A percentile compares a stretch with the other conserved stretches of the same genome.
phyloP scores from a whole-genome alignment of 2,113 vertebrate genomes.

The Acanthochromis polyacanthus region DNA sequence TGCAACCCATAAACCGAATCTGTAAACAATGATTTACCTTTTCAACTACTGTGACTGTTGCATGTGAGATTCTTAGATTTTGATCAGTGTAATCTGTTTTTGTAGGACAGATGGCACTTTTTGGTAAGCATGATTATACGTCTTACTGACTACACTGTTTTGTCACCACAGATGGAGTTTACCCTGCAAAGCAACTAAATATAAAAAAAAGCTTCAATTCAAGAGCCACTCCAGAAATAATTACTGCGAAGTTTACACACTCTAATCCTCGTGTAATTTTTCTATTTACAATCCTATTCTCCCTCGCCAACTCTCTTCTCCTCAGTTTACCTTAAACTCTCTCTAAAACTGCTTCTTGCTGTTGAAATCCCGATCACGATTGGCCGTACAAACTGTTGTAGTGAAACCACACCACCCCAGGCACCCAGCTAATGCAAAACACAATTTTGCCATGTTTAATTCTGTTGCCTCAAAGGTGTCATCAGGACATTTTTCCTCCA shows the following conservation, averaged over 20 bases:
- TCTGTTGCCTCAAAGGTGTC: conserved; percentile 19
- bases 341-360: neutral
- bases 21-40: neutral
- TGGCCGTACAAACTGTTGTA: conserved; percentile 23
- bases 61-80: neutral
- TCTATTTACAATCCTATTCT: conserved; percentile 13
- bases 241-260: neutral
- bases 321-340: neutral
- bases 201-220: neutral
- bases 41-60: neutral
- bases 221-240: conserved; percentile 25
- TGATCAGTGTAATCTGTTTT: neutral
- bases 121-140: neutral
- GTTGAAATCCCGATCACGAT: conserved; percentile 23
- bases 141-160: neutral
- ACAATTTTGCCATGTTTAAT: conserved; percentile 40
- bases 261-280: conserved; percentile 5
- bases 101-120: conserved; percentile 1
- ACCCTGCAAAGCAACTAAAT: neutral
- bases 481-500: neutral
- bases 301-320: neutral
- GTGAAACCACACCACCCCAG: neutral
- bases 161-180: conserved; percentile 5
- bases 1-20: conserved; percentile 4
- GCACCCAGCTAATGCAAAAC: conserved; percentile 13